phyloP scores from a whole-genome alignment of 1,140 invertebrate species.

The Cyphomyrmex costatus region DNA sequence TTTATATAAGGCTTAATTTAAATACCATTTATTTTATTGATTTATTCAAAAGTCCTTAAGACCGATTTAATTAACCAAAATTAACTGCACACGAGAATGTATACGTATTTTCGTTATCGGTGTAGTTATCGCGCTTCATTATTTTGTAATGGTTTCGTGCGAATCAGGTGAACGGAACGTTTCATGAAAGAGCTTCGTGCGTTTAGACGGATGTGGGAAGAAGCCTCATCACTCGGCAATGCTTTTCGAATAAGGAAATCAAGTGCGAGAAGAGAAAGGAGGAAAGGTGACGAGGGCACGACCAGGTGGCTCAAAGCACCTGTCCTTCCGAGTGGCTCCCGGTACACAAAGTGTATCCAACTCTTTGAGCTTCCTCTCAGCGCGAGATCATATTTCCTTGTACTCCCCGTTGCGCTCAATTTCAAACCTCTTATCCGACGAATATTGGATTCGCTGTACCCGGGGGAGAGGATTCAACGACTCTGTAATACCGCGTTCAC shows the following conservation, averaged over 20 bases:
- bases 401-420: slow-evolving; percentile 46
- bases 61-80: neutral
- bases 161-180: neutral
- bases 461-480: neutral
- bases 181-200: neutral
- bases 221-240: slow-evolving; percentile 51
- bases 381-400: slow-evolving; percentile 57
- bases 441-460: slow-evolving; percentile 19
- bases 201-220: slow-evolving; percentile 53
- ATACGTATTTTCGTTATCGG: neutral
- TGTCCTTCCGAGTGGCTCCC: slow-evolving; percentile 69
- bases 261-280: slow-evolving; percentile 65
- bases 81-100: neutral
- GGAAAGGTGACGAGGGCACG: slow-evolving; percentile 39
- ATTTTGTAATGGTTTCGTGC: neutral
- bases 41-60: neutral
- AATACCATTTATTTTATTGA: neutral
- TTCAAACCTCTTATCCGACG: slow-evolving; percentile 38
- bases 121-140: neutral
- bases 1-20: neutral
- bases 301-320: slow-evolving; percentile 75
- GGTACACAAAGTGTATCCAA: slow-evolving; percentile 69
- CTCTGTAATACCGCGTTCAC: slow-evolving; percentile 2
- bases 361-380: slow-evolving; percentile 43
- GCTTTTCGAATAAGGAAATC: slow-evolving; percentile 68